These are phyloP conservation scores for Drosophila anomalata DNA, from an alignment of 2,888 invertebrate species.

Conservation along the genomic window DNA sequence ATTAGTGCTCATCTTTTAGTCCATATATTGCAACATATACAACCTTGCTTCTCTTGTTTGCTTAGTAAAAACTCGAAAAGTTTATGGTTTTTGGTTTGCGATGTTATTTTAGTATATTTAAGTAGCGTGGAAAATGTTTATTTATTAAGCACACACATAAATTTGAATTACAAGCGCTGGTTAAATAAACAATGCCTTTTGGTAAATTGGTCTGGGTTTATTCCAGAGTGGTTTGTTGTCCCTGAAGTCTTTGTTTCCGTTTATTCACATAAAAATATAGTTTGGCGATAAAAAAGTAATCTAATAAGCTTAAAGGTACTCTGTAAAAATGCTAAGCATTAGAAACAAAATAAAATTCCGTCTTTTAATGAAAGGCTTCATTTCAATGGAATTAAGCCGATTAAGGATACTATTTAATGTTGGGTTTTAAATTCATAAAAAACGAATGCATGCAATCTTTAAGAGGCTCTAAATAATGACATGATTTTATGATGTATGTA, in stretches of 20 bases:
- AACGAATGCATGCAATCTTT: too few relatives aligned
- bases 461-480: too few relatives aligned
- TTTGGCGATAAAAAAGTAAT: constrained; percentile 34
- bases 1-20: too few relatives aligned
- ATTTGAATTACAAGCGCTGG: constrained; percentile 69
- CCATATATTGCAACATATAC: background rate
- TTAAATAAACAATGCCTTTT: constrained; percentile 60
- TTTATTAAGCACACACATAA: constrained; percentile 65
- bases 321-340: too few relatives aligned
- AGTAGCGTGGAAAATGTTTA: constrained; percentile 66
- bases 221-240: constrained; percentile 8
- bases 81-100: constrained; percentile 28
- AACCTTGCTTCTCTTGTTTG: background rate
- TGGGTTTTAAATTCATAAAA: too few relatives aligned
- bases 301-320: background rate
- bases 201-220: constrained; percentile 38
- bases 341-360: too few relatives aligned
- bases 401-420: too few relatives aligned
- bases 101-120: constrained; percentile 57
- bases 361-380: too few relatives aligned
- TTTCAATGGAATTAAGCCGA: too few relatives aligned
- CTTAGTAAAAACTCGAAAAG: constrained; percentile 1
- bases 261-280: constrained; percentile 8
- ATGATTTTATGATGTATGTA: too few relatives aligned
- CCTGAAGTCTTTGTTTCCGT: constrained; percentile 13